Evolutionary conservation across 2,113 vertebrate genomes (phyloP).

Genomic region (Epinephelus lanceolatus): DNA sequence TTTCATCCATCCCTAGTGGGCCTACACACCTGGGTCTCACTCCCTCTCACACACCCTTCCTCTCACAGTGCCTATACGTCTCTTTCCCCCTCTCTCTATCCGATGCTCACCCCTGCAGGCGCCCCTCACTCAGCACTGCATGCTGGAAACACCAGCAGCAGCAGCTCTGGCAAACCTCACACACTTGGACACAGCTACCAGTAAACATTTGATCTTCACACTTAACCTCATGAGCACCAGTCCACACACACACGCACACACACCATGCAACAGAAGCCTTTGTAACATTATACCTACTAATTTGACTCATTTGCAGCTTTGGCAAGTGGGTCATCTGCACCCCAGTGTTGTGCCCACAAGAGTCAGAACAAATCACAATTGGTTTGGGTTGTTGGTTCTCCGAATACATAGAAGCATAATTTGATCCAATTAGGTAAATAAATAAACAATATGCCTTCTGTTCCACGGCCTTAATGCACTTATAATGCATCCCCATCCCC

Average conservation of each 20-base stretch:
- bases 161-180: slow-evolving; percentile 57
- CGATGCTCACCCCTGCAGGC: slow-evolving; percentile 55
- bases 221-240: slow-evolving; percentile 30
- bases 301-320: slow-evolving; percentile 39
- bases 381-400: slow-evolving; percentile 71
- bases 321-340: slow-evolving; percentile 64
- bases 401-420: slow-evolving; percentile 79
- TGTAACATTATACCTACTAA: slow-evolving; percentile 43
- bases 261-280: slow-evolving; percentile 9
- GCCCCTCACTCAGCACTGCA: slow-evolving; percentile 38
- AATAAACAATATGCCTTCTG: slow-evolving; percentile 86
- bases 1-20: slow-evolving; percentile 74
- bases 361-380: slow-evolving; percentile 72
- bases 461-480: slow-evolving; percentile 73
- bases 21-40: slow-evolving; percentile 79
- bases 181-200: slow-evolving; percentile 73
- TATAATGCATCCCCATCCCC: slow-evolving; percentile 66
- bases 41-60: slow-evolving; percentile 24
- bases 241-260: neutral
- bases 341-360: slow-evolving; percentile 37
- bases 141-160: slow-evolving; percentile 56
- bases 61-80: slow-evolving; percentile 15
- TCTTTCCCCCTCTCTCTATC: slow-evolving; percentile 41
- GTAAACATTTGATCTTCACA: slow-evolving; percentile 57
- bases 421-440: slow-evolving; percentile 84